These are phyloP conservation scores for Mythimna vitellina DNA, from an alignment of 2,888 invertebrate species.

Conservation along the genomic window DNA sequence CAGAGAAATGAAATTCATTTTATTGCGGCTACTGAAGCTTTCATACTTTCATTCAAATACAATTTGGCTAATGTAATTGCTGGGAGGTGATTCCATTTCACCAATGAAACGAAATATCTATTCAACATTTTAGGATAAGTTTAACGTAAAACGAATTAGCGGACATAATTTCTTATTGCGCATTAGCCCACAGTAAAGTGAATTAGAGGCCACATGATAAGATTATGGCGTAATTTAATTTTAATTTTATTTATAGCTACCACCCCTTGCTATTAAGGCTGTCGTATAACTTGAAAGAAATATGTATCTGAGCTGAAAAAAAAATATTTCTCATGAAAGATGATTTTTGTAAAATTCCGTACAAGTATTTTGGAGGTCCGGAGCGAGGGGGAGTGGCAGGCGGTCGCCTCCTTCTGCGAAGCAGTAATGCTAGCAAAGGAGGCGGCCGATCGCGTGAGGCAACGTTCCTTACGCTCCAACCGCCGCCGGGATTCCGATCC, in stretches of 20 bases:
- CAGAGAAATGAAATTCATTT: conserved; percentile 84
- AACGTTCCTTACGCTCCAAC: no score
- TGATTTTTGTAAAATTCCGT: rapidly evolving
- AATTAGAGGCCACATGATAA: conserved; percentile 64
- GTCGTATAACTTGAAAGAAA: conserved; percentile 37
- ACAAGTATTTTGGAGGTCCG: not conserved
- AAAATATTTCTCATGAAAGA: not conserved
- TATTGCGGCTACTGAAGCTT: conserved; percentile 79
- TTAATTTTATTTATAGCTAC: conserved; percentile 55
- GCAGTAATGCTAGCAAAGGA: no score
- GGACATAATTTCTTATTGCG: conserved; percentile 56
- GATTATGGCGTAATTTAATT: conserved; percentile 62
- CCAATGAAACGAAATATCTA: conserved; percentile 57
- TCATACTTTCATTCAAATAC: conserved; percentile 82
- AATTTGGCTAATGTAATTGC: conserved; percentile 86
- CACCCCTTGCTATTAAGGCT: conserved; percentile 32
- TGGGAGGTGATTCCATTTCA: conserved; percentile 77
- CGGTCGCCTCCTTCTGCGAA: no score
- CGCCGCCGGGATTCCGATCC: no score
- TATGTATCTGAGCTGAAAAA: conserved; percentile 24
- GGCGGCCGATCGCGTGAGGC: no score
- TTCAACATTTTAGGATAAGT: conserved; percentile 48
- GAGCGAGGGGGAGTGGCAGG: no score
- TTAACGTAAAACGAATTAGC: conserved; percentile 53
- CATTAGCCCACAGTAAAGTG: conserved; percentile 41